Evolutionary conservation across 1,140 invertebrate species (phyloP).

Genomic region (Drosophila kikkawai): DNA sequence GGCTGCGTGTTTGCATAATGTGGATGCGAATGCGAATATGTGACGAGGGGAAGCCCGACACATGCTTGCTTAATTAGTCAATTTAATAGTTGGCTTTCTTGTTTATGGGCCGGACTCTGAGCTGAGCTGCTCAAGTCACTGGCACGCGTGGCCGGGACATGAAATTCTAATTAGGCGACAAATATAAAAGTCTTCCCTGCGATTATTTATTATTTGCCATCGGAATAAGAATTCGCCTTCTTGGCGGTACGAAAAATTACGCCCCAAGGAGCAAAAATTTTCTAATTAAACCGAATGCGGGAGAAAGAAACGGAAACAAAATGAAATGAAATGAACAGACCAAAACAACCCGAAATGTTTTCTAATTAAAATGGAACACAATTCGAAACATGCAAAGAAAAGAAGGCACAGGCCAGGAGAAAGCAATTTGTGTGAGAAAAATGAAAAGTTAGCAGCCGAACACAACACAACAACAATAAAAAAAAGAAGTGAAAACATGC

Average conservation of each 20-base stretch:
- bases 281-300: conserved; percentile 52
- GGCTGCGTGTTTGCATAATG: conserved; percentile 76
- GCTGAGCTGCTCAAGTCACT: conserved; percentile 47
- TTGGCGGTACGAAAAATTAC: conserved; percentile 24
- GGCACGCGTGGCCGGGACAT: conserved; percentile 54
- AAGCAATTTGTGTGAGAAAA: conserved; percentile 48
- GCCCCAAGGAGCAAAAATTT: conserved; percentile 55
- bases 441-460: conserved; percentile 55
- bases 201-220: conserved; percentile 74
- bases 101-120: conserved; percentile 54
- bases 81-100: conserved; percentile 78
- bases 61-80: conserved; percentile 72
- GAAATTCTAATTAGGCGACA: conserved; percentile 75
- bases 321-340: conserved; percentile 30
- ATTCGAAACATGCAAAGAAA: conserved; percentile 43
- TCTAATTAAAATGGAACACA: conserved; percentile 70
- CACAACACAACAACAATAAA: conserved; percentile 4
- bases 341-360: conserved; percentile 60
- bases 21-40: conserved; percentile 24
- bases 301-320: conserved; percentile 31
- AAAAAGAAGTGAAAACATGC: conserved; percentile 44
- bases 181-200: conserved; percentile 57
- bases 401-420: conserved; percentile 41
- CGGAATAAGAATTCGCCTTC: conserved; percentile 35
- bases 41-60: conserved; percentile 38